Percentiles rank a stretch among this genome's conserved stretches.
phyloP scores from a whole-genome alignment of 2,113 vertebrate species.

The Plecturocebus donacophilus region DNA sequence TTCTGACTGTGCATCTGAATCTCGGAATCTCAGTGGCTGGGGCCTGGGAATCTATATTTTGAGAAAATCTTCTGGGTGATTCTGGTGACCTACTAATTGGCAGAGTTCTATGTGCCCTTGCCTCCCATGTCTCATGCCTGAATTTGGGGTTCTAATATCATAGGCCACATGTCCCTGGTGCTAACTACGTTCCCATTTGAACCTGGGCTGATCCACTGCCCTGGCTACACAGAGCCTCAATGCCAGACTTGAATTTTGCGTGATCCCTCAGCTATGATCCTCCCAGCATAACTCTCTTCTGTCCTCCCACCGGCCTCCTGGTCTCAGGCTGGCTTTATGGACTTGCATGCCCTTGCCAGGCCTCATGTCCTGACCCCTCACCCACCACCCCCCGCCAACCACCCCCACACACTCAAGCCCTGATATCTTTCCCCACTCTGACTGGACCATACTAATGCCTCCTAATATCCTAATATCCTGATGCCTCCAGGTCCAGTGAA shows the following conservation, averaged over 20 bases:
- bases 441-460: neutral
- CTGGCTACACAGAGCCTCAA: neutral
- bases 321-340: neutral
- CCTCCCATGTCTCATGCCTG: neutral
- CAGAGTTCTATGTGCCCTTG: neutral
- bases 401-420: neutral
- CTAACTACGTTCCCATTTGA: neutral
- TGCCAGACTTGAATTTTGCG: neutral
- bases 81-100: neutral
- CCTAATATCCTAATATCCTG: too few relatives aligned
- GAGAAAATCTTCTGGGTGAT: neutral
- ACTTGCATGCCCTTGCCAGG: neutral
- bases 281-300: neutral
- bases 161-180: neutral
- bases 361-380: neutral
- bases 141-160: neutral
- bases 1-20: neutral
- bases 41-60: neutral
- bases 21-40: neutral
- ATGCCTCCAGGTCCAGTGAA: too few relatives aligned
- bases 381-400: accelerated
- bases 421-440: neutral
- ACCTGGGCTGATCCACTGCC: neutral
- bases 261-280: neutral
- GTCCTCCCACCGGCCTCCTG: neutral